Evolutionary conservation across 1,140 invertebrate species (phyloP), one percentile per base, ranked within the genome.

Genomic region (Drosophila seguyi): DNA sequence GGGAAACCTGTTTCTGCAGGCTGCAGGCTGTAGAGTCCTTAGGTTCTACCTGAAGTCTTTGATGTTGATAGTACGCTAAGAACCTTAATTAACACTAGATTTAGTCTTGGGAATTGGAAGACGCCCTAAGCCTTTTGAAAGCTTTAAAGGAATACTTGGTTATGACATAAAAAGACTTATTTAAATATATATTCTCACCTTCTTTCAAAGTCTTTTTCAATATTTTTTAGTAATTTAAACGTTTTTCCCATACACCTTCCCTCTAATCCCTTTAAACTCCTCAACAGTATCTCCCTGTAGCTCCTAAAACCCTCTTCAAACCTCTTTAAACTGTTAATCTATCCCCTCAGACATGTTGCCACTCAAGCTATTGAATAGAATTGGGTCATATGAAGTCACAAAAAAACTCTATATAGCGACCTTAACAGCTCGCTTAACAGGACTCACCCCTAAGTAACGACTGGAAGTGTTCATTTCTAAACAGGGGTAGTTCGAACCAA

Each of bases 391-490:
- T 25, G 7, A 29, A 34, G 39, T 6, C 20, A 1, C 34, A 16
- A 61, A 48, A 48, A n/a, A 60, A n/a, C 34, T 47, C 18, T 16
- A 8, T 11, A 14, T 7, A 18, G n/a, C 18, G 25, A 22, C 14
- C 10, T 18, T 13, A 45, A 50, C 27, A 50, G 44, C 13, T 52
- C 22, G 47, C 55, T 52, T 65, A 41, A 20, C 2, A 36, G n/a
- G 29, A 2, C 5, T 3, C n/a, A 48, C 34, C 36, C 50, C 52
- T 29, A 22, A 36, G 27, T n/a, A 47, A 22, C 20, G 25, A 56
- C 73, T 90, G 84, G 84, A 88, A 88, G 47, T 50, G 50, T 88
- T 88, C 85, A 90, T 84, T 88, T 53, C 10, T 0, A 0, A 3
- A 0, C 2, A 59, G 79, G 84, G 83, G 83, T 25, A 75, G 36